Percentiles rank a stretch among this genome's conserved stretches.
phyloP scores from a whole-genome alignment of 1,140 invertebrate species.

The Procambarus virginalis region DNA sequence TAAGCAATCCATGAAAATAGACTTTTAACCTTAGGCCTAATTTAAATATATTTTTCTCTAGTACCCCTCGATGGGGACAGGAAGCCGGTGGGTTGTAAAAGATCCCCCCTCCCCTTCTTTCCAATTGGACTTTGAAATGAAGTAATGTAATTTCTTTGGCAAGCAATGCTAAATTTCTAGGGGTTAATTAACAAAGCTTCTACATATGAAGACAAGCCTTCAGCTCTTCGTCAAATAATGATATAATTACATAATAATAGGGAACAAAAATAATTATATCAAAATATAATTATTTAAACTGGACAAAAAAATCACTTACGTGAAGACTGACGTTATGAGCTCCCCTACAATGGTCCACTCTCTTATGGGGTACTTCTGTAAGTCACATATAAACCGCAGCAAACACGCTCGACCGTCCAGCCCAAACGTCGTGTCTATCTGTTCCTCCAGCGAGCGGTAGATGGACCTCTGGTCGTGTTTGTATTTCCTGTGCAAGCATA shows the following conservation, averaged over 20 bases:
- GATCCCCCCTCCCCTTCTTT: too few relatives aligned
- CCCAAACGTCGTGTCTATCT: not conserved
- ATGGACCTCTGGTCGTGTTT: slow-evolving; percentile 13
- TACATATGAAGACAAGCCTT: not conserved
- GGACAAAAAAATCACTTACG: slow-evolving; percentile 4
- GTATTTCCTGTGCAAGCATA: not conserved
- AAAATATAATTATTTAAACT: too few relatives aligned
- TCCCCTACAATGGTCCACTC: slow-evolving; percentile 22
- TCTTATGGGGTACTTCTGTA: slow-evolving; percentile 12
- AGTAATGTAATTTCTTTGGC: too few relatives aligned
- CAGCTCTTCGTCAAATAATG: not conserved
- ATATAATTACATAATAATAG: not conserved
- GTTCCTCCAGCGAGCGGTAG: not conserved
- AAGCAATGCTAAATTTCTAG: too few relatives aligned
- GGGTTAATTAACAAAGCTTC: too few relatives aligned
- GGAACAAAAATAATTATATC: not conserved
- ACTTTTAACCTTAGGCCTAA: too few relatives aligned
- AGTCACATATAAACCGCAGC: slow-evolving; percentile 33
- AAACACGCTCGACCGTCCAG: slow-evolving; percentile 32
- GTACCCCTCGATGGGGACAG: too few relatives aligned
- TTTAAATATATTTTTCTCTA: too few relatives aligned
- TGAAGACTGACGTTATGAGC: slow-evolving; percentile 25
- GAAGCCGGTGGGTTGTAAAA: too few relatives aligned
- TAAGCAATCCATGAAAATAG: too few relatives aligned
- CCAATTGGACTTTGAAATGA: too few relatives aligned